Evolutionary conservation across 2,888 invertebrate genomes (phyloP), one percentile per base, ranked within the genome.

Genomic region (Lumbricus terrestris): DNA sequence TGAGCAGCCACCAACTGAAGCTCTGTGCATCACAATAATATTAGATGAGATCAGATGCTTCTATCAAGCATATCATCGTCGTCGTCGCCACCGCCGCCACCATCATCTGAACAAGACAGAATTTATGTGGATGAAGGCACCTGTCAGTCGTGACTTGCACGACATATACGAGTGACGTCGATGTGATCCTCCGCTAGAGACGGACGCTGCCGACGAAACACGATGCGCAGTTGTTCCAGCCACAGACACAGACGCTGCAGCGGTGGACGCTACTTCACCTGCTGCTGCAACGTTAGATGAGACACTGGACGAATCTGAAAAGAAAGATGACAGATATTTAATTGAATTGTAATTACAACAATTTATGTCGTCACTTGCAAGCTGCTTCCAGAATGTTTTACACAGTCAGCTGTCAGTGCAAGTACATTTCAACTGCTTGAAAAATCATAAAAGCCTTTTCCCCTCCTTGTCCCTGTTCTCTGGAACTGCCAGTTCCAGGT

Each of bases 151-250:
- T 0, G 88, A 88, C 40, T 33, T 88, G 88, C 40, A 88, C 8
- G 88, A 88, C 33, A 88, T 88, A 42, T 42, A 88, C 29, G 88
- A 88, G 38, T 34, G 40, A 40, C 42, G 42, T 35, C 37, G 42
- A 69, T 89, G 37, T n/a, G 37, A 89, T 47, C 34, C 42, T 69
- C 85, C 85, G 35, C 85, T 85, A 8, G 85, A 85, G 85, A 85
- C 85, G 23, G 85, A 85, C 1, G 85, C 85, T 20, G 85, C 85
- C 23, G 85, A 85, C 23, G 85, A 85, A 37, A 35, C 85, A 85
- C 85, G 85, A 37, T 34, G 85, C 5, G 85, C 35, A 34, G 35
- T 85, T 85, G 35, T 85, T 85, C 85, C 85, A 37, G 35, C 23
- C 85, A 37, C 85, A 37, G 35, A 33, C 85, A 37, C 85, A 37